Evolutionary conservation across 2,113 vertebrate genomes (phyloP).

Genomic region (Siniperca knerii): DNA sequence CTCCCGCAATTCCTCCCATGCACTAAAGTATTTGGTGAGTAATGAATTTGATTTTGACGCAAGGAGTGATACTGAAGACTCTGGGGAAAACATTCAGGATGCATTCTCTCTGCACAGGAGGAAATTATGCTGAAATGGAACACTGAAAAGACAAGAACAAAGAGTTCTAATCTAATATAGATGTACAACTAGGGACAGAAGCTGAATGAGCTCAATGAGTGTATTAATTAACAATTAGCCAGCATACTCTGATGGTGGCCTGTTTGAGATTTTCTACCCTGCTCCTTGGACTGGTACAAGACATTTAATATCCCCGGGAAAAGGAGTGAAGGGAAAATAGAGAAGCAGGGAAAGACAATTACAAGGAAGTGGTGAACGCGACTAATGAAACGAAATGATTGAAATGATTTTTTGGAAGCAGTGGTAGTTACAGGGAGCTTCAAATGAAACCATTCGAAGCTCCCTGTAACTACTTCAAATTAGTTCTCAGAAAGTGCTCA

Average conservation of each 20-base stretch:
- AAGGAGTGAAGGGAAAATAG: slow-evolving; percentile 20
- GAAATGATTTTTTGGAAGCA: slow-evolving; percentile 15
- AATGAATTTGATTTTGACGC: slow-evolving; percentile 41
- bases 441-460: background rate
- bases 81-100: background rate
- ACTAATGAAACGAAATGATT: slow-evolving; percentile 49
- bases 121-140: slow-evolving; percentile 46
- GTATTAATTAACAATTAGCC: slow-evolving; percentile 62
- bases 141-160: slow-evolving; percentile 6
- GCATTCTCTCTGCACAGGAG: slow-evolving; percentile 16
- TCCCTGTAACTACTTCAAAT: no score
- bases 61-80: slow-evolving; percentile 38
- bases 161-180: slow-evolving; percentile 30
- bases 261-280: slow-evolving; percentile 30
- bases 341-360: slow-evolving; percentile 48
- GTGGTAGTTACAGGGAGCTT: background rate
- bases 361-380: slow-evolving; percentile 48
- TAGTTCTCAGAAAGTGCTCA: background rate
- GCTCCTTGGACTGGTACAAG: slow-evolving; percentile 34
- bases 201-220: slow-evolving; percentile 41
- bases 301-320: slow-evolving; percentile 63
- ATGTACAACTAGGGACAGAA: slow-evolving; percentile 3
- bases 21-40: slow-evolving; percentile 2
- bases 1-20: background rate
- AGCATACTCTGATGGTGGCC: slow-evolving; percentile 15